Conservation (phyloP, 2,113 vertebrate species). For the Emydura subglobosa region DNA sequence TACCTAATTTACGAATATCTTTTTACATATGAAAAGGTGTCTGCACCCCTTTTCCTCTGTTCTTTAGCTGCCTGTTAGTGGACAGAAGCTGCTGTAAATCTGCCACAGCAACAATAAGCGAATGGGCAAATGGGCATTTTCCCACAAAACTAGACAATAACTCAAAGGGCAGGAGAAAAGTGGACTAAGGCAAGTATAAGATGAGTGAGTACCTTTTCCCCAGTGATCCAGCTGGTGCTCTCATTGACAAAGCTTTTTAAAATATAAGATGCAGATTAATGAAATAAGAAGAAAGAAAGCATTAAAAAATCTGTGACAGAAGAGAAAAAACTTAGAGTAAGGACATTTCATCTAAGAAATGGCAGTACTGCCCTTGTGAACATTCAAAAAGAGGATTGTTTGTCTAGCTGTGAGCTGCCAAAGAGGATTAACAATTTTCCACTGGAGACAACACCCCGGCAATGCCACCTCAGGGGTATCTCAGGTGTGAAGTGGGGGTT, state of each 20-base stretch:
- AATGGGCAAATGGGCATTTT: constrained; percentile 26
- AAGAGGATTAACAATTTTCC: constrained; percentile 64
- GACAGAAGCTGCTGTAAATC: constrained; percentile 45
- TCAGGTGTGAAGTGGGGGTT: constrained; percentile 61
- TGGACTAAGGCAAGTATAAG: constrained; percentile 31
- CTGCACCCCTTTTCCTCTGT: not conserved
- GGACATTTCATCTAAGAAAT: not conserved
- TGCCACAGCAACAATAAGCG: constrained; percentile 5
- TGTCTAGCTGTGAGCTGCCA: not conserved
- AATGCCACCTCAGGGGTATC: constrained; percentile 53
- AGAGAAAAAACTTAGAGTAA: constrained; percentile 21
- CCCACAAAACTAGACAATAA: constrained; percentile 52
- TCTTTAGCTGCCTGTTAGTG: constrained; percentile 49
- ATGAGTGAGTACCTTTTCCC: constrained; percentile 44
- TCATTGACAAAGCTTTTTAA: constrained; percentile 54
- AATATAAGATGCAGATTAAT: constrained; percentile 15
- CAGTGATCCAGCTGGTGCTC: constrained; percentile 31
- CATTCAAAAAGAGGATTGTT: constrained; percentile 57
- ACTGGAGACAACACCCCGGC: not conserved
- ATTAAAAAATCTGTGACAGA: constrained; percentile 11
- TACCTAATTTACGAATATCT: constrained; percentile 31
- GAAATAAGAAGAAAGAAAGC: constrained; percentile 55
- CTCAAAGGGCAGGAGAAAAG: constrained; percentile 45
- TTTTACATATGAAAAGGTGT: constrained; percentile 15
- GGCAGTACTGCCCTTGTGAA: not conserved